Evolutionary conservation across 2,113 vertebrate genomes (phyloP), one percentile per base, ranked within the genome.

Genomic region (Microtus richardsoni): DNA sequence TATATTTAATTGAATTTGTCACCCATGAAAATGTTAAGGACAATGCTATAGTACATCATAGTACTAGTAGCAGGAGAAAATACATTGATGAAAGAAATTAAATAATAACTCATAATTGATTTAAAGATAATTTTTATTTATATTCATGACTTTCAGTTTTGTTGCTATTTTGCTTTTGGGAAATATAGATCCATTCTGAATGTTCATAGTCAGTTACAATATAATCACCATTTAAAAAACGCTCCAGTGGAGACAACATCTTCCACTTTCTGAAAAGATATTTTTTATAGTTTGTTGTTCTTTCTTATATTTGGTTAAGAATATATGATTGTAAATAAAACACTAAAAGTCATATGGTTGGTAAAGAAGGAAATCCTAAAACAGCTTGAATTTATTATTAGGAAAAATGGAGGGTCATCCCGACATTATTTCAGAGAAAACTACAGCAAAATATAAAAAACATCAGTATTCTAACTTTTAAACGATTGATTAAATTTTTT

Each of bases 1-100:
- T 98, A 98, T 98, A 96, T 98, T 99, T 99, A 99, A 99, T 99
- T 99, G 98, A 98, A 97, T 98, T 98, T 98, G 98, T 98, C 98
- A 98, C 97, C 98, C 98, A 98, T 98, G 98, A 98, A 98, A 98
- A 98, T 96, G 89, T 95, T 96, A 97, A 98, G 75, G 95, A 92
- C 96, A 96, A 89, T 95, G 93, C 93, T 96, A n/a, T 93, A 93
- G 89, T 97, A 95, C 66, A 74, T 96, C 90, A 74, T 91, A 93
- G 7, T 9, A 79, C 28, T 12, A 89, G 68, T 52, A 90, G 41
- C 70, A 89, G 52, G 0, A 77, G 41, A 84, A 95, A 95, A 92
- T 96, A 60, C 75, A 89, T 84, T 83, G 90, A 74, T 96, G 47
- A 71, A 93, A 92, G 96, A 96, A 93, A 36, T 79, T 82, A 95